Conservation (phyloP, 2,888 invertebrate species). For the Erpobdella octoculata region DNA sequence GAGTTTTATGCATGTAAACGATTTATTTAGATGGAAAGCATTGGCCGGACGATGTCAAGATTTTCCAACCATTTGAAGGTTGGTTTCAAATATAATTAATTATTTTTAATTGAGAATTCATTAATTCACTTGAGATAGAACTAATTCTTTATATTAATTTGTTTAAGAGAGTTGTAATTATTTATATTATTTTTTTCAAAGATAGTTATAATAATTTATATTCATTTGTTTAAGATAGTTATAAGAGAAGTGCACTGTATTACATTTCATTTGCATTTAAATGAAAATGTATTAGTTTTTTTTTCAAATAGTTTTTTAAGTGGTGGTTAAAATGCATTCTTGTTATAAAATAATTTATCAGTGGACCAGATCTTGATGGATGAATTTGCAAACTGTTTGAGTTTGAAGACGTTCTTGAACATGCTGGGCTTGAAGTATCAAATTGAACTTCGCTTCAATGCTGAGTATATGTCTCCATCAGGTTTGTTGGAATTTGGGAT, state of each 20-base stretch:
- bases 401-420: conserved; percentile 83
- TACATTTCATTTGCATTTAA: too few relatives aligned
- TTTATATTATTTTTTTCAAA: background rate
- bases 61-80: conserved; percentile 78
- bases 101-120: background rate
- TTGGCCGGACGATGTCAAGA: conserved; percentile 77
- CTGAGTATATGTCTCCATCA: conserved; percentile 91
- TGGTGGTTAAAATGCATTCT: too few relatives aligned
- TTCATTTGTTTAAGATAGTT: background rate
- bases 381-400: conserved; percentile 85
- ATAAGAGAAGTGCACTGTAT: background rate
- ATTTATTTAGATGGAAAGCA: conserved; percentile 58
- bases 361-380: conserved; percentile 86
- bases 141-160: background rate
- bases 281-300: too few relatives aligned
- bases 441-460: conserved; percentile 76
- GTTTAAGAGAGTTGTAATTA: background rate
- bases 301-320: too few relatives aligned
- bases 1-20: background rate
- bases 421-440: conserved; percentile 80
- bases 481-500: too few relatives aligned
- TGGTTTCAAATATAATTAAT: background rate
- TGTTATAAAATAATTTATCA: too few relatives aligned
- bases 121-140: background rate
- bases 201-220: background rate